Evolutionary conservation across 2,797 vertebrate species (phyloP).

Genomic region (Esox lucius): DNA sequence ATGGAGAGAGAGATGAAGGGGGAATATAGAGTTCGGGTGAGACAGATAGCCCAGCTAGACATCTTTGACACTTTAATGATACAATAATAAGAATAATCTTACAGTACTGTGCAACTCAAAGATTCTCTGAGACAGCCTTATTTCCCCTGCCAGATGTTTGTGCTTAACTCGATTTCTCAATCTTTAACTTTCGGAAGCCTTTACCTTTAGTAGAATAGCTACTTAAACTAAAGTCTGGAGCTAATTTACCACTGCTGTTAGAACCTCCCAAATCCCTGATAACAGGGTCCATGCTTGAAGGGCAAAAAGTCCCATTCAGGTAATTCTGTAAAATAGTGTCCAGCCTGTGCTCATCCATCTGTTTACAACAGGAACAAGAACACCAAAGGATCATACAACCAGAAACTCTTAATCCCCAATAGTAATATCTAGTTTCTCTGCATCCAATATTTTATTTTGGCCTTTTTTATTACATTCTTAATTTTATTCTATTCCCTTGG

Average conservation of each 20-base stretch:
- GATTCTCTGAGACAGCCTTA: not conserved
- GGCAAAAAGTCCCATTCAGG: too few relatives aligned
- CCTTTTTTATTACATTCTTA: not conserved
- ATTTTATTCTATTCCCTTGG: not conserved
- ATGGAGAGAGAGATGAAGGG: not conserved
- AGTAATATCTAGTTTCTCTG: too few relatives aligned
- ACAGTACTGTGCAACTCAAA: conserved; percentile 28
- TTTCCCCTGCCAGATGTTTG: not conserved
- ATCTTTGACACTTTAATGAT: conserved; percentile 35
- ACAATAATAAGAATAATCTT: conserved; percentile 28
- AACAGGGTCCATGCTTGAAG: too few relatives aligned
- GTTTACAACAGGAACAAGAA: too few relatives aligned
- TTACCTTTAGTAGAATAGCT: not conserved
- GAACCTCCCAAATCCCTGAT: too few relatives aligned
- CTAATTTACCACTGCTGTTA: too few relatives aligned
- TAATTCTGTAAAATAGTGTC: too few relatives aligned
- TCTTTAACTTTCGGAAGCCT: not conserved
- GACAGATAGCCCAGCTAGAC: conserved; percentile 18
- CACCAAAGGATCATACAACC: too few relatives aligned
- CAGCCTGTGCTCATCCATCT: too few relatives aligned
- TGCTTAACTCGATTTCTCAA: not conserved
- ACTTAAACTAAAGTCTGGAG: not conserved
- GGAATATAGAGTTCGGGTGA: conserved; percentile 1
- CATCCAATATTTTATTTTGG: not conserved
- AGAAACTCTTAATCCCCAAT: too few relatives aligned